Evolutionary conservation across 2,888 invertebrate species (phyloP), one percentile per base, ranked within the genome.

Genomic region (Leptinotarsa rubiginosa): DNA sequence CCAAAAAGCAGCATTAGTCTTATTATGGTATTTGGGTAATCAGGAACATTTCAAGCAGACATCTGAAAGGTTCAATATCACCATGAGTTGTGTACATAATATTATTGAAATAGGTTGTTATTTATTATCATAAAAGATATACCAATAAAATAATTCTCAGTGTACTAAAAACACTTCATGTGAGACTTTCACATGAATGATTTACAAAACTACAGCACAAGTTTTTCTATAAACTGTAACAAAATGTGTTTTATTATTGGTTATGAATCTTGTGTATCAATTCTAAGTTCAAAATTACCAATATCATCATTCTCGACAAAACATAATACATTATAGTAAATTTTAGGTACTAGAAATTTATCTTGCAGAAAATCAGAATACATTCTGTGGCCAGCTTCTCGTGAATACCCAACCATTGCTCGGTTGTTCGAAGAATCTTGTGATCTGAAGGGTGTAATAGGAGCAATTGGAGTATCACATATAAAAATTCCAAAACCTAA

Each of bases 11-110:
- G 59, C 76, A 3, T 76, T 73, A 22, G 67, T 78, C n/a, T 72
- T 78, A 62, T 22, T 78, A 47, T 78, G 78, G 78, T 78, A 76
- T 71, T 75, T 78, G 52, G 76, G 75, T 4, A 75, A 72, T 41
- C 69, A 73, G 59, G 78, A 78, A 69, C 75, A 75, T 12, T 76
- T 73, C 69, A 73, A 73, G n/a, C 76, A 76, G 65, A 73, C 75
- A 22, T 72, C 76, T 31, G 75, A 78, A 4, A 76, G 78, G 47
- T 78, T 78, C 59, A 75, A 73, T 49, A 76, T 76, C 15, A 76
- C 75, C 1, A 75, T 72, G 68, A 73, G 70, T 75, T 73, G 73
- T 52, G 65, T 76, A 16, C 71, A 75, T 25, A 52, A 76, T 4
- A 71, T 78, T 18, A 65, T 78, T 20, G 75, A 75, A 73, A 72